Conservation (phyloP, 2,113 vertebrate species). For the Hippoglossus stenolepis region DNA sequence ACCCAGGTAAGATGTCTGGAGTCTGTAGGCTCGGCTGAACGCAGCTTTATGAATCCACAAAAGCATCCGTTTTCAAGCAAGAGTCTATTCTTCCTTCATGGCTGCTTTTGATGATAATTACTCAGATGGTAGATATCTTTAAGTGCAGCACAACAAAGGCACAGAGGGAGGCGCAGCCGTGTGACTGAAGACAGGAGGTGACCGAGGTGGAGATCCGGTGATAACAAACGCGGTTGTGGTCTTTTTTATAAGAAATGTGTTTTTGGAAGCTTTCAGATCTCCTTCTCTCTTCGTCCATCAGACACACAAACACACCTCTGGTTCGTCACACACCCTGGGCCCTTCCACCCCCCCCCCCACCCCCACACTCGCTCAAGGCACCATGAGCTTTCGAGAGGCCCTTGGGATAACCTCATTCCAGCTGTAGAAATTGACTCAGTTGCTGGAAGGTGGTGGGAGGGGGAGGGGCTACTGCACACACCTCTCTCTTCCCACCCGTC, state of each 20-base stretch:
- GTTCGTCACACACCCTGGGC: conserved; percentile 9
- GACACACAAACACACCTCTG: conserved; percentile 18
- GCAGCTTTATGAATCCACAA: background rate
- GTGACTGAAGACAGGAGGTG: conserved; percentile 31
- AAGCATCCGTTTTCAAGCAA: conserved; percentile 6
- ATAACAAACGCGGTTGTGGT: conserved; percentile 14
- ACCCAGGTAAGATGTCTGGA: conserved; percentile 88
- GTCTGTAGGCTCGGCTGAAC: background rate
- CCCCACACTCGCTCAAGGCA: conserved; percentile 46
- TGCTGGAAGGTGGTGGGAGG: conserved; percentile 26
- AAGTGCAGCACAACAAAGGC: conserved; percentile 11
- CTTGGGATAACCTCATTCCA: conserved; percentile 71
- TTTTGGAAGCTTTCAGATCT: conserved; percentile 24
- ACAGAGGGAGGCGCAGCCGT: conserved; percentile 10
- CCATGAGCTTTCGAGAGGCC: conserved; percentile 43
- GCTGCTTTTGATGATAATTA: conserved; percentile 46
- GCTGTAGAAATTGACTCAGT: conserved; percentile 69
- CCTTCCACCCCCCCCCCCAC: background rate
- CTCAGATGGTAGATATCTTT: conserved; percentile 46
- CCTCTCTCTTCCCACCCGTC: background rate
- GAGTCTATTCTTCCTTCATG: conserved; percentile 17
- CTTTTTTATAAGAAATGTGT: conserved; percentile 7
- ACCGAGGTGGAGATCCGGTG: conserved; percentile 41
- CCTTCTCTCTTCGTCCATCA: conserved; percentile 5
- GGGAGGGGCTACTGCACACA: conserved; percentile 26